Evolutionary conservation across 1,140 invertebrate genomes (phyloP).

Genomic region (Pogonomyrmex barbatus): DNA sequence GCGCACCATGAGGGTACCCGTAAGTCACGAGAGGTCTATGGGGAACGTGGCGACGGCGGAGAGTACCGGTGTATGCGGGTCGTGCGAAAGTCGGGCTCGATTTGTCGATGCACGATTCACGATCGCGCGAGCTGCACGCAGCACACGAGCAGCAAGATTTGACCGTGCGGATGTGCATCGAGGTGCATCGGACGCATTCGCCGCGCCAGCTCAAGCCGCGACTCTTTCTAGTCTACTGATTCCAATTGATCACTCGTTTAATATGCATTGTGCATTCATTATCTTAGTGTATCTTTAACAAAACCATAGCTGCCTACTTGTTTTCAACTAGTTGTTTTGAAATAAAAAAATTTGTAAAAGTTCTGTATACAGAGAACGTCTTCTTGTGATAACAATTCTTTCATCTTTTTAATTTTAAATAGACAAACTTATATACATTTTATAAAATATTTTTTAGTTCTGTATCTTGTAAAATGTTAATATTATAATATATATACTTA

Average conservation of each 20-base stretch:
- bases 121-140: slow-evolving; percentile 22
- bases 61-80: slow-evolving; percentile 64
- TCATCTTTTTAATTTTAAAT: neutral
- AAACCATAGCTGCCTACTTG: neutral
- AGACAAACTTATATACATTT: neutral
- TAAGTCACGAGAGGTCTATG: slow-evolving; percentile 68
- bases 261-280: neutral
- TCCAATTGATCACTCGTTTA: neutral
- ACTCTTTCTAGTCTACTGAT: neutral
- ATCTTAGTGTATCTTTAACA: neutral
- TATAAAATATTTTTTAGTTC: neutral
- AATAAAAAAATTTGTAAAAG: neutral
- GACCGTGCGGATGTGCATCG: slow-evolving; percentile 15
- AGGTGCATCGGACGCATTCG: neutral
- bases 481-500: neutral
- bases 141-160: slow-evolving; percentile 20
- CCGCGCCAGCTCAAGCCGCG: neutral
- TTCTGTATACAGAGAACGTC: neutral
- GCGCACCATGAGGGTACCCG: slow-evolving; percentile 49
- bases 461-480: neutral
- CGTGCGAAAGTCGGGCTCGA: slow-evolving; percentile 74
- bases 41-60: slow-evolving; percentile 36
- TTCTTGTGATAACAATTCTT: neutral
- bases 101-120: slow-evolving; percentile 73
- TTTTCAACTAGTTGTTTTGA: neutral